Percentiles rank a stretch among this genome's conserved stretches.
phyloP scores from a whole-genome alignment of 2,113 vertebrate genomes.

The Corythornis madagascariensis region DNA sequence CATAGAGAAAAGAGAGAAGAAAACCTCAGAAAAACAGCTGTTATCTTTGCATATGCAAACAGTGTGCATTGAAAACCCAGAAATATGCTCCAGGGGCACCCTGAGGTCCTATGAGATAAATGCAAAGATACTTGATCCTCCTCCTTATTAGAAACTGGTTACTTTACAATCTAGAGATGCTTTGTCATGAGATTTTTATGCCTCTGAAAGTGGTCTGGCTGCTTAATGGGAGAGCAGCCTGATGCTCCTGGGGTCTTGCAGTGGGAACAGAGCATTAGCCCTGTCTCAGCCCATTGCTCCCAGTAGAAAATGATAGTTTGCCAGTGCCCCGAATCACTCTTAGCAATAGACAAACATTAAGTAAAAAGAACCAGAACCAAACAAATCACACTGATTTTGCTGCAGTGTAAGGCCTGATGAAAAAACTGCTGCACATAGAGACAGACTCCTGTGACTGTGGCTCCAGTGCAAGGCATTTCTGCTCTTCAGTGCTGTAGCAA shows the following conservation, averaged over 20 bases:
- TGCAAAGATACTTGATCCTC: neutral
- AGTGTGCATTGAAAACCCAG: neutral
- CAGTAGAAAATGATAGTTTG: neutral
- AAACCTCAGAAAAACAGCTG: slow-evolving; percentile 9
- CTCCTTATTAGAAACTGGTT: neutral
- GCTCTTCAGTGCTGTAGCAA: neutral
- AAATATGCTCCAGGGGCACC: neutral
- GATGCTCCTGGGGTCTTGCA: neutral
- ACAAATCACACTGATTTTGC: neutral
- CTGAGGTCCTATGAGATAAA: neutral
- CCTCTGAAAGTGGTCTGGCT: neutral
- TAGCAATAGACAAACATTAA: neutral
- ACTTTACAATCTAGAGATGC: neutral
- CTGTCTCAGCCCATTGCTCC: neutral
- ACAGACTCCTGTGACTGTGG: neutral
- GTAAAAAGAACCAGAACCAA: neutral
- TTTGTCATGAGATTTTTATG: neutral
- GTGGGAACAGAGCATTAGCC: neutral
- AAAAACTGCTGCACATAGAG: neutral
- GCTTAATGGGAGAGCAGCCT: neutral
- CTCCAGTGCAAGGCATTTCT: neutral
- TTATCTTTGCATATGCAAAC: neutral
- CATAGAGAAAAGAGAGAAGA: slow-evolving; percentile 1
- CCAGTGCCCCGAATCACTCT: neutral
- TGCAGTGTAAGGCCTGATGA: neutral